Evolutionary conservation across 2,113 vertebrate genomes (phyloP).

Genomic region (Leptobrachium ailaonicum): DNA sequence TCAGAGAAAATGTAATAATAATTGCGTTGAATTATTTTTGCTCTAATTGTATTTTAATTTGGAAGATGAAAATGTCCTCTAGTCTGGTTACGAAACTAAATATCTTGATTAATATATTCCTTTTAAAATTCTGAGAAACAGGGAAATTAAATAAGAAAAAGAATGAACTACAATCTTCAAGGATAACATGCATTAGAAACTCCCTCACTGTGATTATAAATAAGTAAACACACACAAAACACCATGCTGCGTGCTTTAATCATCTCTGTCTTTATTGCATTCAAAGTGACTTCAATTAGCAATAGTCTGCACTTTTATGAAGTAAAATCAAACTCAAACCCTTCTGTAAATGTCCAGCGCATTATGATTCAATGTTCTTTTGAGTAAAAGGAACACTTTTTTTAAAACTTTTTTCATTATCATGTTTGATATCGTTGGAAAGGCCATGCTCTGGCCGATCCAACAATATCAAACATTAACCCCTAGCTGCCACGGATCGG

Average conservation of each 20-base stretch:
- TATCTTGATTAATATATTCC: constrained; percentile 38
- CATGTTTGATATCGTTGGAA: no score
- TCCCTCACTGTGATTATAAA: constrained; percentile 34
- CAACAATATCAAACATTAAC: no score
- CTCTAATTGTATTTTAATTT: no score
- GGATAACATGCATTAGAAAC: constrained; percentile 3
- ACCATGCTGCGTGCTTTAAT: constrained; percentile 38
- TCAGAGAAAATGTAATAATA: neutral
- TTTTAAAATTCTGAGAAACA: constrained; percentile 24
- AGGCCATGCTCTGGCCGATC: no score
- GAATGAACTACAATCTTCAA: constrained; percentile 7
- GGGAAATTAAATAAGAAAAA: constrained; percentile 18
- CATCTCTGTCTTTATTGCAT: constrained; percentile 25
- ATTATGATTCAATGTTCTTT: neutral
- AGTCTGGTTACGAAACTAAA: constrained; percentile 13
- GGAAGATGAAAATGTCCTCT: constrained; percentile 2
- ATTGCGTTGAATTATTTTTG: neutral
- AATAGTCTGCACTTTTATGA: constrained; percentile 21
- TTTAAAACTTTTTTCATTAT: no score
- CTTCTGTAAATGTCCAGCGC: neutral
- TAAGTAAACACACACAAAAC: constrained; percentile 30
- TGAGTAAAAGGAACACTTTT: constrained; percentile 5
- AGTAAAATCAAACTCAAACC: constrained; percentile 6
- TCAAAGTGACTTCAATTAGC: constrained; percentile 33
- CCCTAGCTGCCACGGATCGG: no score